These are phyloP conservation scores for Coranthus polyacanthus DNA, from an alignment of 2,797 vertebrate genomes.

Conservation along the genomic window DNA sequence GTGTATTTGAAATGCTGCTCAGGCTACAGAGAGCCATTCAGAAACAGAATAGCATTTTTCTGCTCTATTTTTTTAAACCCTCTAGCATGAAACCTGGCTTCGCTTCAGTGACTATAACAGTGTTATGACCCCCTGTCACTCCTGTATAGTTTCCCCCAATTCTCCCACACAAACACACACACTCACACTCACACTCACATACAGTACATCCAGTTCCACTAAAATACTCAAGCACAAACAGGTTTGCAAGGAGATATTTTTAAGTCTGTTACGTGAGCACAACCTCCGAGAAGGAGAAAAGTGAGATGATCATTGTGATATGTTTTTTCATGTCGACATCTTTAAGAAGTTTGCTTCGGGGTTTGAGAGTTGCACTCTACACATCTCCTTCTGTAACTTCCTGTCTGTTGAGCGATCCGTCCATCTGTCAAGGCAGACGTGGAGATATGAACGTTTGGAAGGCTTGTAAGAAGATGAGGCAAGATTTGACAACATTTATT, in stretches of 20 bases:
- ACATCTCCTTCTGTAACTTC: constrained; percentile 4
- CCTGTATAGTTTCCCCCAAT: not conserved
- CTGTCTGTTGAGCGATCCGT: constrained; percentile 11
- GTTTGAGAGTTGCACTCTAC: constrained; percentile 13
- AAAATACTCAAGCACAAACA: constrained; percentile 30
- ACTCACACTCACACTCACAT: not conserved
- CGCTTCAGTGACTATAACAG: constrained; percentile 30
- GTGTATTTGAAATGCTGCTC: not conserved
- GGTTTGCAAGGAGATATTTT: constrained; percentile 50
- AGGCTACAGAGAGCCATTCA: not conserved
- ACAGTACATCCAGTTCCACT: constrained; percentile 29
- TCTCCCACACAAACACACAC: constrained; percentile 5
- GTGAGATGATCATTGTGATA: constrained; percentile 30
- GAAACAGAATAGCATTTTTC: constrained; percentile 12
- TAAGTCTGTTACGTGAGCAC: constrained; percentile 46
- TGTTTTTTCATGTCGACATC: constrained; percentile 28
- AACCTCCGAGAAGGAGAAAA: constrained; percentile 39
- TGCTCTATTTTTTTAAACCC: constrained; percentile 3
- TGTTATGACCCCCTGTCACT: constrained; percentile 18
- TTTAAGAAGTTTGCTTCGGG: constrained; percentile 25
- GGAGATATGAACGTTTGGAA: constrained; percentile 43
- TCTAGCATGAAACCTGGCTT: constrained; percentile 8
- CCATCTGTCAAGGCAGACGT: constrained; percentile 42
- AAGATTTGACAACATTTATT: constrained; percentile 14
- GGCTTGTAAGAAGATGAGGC: constrained; percentile 28